A percentile compares a stretch with the other conserved stretches of the same genome.
Conservation (phyloP, 2,888 invertebrate species). For the Alloplasta piceator region DNA sequence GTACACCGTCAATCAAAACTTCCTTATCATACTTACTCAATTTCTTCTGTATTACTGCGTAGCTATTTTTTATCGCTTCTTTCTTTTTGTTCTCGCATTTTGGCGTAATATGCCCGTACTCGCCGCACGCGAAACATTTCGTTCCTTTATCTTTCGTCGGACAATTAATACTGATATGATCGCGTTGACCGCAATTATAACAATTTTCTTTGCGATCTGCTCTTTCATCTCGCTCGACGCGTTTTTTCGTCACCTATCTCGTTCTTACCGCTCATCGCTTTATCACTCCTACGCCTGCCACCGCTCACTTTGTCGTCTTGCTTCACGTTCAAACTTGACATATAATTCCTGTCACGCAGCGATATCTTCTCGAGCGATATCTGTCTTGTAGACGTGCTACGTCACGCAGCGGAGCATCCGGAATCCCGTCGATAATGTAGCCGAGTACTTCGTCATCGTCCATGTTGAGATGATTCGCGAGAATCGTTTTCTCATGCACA, state of each 20-base stretch:
- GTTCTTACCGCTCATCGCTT: not conserved
- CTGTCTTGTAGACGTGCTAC: slow-evolving; percentile 17
- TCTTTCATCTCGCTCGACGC: slow-evolving; percentile 5
- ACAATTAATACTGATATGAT: slow-evolving; percentile 51
- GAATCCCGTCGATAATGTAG: slow-evolving; percentile 44
- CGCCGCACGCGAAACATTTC: slow-evolving; percentile 63
- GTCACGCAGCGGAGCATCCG: slow-evolving; percentile 27
- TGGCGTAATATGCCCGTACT: slow-evolving; percentile 62
- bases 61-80: slow-evolving; percentile 24
- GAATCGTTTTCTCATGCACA: slow-evolving; percentile 34
- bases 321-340: not conserved
- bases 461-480: slow-evolving; percentile 32
- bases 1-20: slow-evolving; percentile 35
- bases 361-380: slow-evolving; percentile 19
- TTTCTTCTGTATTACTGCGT: not conserved
- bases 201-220: no score
- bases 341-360: slow-evolving; percentile 16
- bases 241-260: slow-evolving; percentile 22
- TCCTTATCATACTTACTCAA: slow-evolving; percentile 7
- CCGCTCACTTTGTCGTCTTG: slow-evolving; percentile 3
- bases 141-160: slow-evolving; percentile 52
- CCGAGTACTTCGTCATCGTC: slow-evolving; percentile 31
- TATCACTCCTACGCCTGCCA: slow-evolving; percentile 15
- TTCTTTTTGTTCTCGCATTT: slow-evolving; percentile 46
- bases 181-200: no score